Percentiles rank a stretch among this genome's conserved stretches.
These are phyloP conservation scores for Scophthalmus maximus DNA, from an alignment of 2,113 vertebrate genomes.

Conservation along the genomic window DNA sequence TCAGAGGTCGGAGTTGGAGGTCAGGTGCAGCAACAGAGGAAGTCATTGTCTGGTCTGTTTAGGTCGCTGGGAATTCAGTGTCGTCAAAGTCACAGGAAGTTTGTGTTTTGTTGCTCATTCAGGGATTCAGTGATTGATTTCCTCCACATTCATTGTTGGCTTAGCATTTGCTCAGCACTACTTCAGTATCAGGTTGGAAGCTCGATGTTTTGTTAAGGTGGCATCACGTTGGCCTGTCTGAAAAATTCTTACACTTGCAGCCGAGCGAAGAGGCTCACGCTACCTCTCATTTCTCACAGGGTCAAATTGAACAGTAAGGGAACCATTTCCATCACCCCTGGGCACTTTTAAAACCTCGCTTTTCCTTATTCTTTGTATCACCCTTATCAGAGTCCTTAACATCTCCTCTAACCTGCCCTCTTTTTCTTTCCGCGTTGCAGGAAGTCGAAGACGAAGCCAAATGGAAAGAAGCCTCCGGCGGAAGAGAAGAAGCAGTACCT, in stretches of 20 bases:
- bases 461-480: conserved; percentile 92
- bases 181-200: conserved; percentile 9
- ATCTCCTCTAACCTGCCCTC: not conserved
- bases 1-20: conserved; percentile 37
- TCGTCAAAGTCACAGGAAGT: not conserved
- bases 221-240: not conserved
- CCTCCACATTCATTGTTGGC: not conserved
- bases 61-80: not conserved
- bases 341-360: not conserved
- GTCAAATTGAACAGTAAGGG: not conserved
- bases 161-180: not conserved
- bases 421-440: conserved; percentile 76
- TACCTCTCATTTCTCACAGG: not conserved
- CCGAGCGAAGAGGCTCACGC: no score
- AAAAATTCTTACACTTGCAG: not conserved
- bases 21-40: conserved; percentile 48
- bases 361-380: not conserved
- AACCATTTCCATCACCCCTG: not conserved
- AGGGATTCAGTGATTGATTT: not conserved
- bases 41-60: conserved; percentile 37
- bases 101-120: not conserved
- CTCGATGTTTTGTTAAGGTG: not conserved
- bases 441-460: conserved; percentile 99
- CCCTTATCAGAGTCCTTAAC: not conserved
- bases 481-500: conserved; percentile 98